A percentile compares a stretch with the other conserved stretches of the same genome.
phyloP scores from a whole-genome alignment of 2,888 invertebrate genomes.

The Lepidochrysops patricia region DNA sequence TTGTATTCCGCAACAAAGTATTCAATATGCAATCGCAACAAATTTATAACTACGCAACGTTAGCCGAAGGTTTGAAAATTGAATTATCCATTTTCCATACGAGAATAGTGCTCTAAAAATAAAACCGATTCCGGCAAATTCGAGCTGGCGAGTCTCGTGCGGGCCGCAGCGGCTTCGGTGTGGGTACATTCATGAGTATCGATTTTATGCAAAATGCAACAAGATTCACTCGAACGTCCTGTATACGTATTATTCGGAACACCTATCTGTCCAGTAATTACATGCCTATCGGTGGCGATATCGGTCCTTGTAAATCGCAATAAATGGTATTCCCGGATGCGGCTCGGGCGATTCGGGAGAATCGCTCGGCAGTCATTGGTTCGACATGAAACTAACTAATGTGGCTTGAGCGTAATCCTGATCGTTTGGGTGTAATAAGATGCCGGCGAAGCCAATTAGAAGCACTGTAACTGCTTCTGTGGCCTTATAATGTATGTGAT shows the following conservation, averaged over 20 bases:
- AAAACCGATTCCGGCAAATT: constrained; percentile 52
- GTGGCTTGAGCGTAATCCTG: constrained; percentile 2
- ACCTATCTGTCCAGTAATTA: constrained; percentile 59
- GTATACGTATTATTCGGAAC: constrained; percentile 47
- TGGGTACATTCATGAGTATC: constrained; percentile 68
- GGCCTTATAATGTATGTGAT: not conserved
- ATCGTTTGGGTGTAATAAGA: constrained; percentile 11
- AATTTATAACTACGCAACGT: constrained; percentile 19
- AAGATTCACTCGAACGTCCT: constrained; percentile 67
- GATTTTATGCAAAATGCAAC: constrained; percentile 75
- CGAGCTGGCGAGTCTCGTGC: constrained; percentile 50
- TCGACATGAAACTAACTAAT: constrained; percentile 47
- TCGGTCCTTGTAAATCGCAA: constrained; percentile 44
- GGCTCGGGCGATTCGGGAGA: not conserved
- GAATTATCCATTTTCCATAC: constrained; percentile 37
- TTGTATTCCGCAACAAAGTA: constrained; percentile 14
- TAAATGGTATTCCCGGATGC: constrained; percentile 30
- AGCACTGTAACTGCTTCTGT: not conserved
- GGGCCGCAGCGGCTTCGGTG: constrained; percentile 39
- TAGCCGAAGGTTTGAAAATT: constrained; percentile 32
- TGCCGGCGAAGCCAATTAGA: constrained; percentile 10
- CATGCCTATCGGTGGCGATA: constrained; percentile 40
- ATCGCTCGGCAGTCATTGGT: constrained; percentile 33
- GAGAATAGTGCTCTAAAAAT: constrained; percentile 47
- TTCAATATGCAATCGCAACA: constrained; percentile 16